Percentiles rank a stretch among this genome's conserved stretches.
These are phyloP conservation scores for Muntiacus reevesi DNA, from an alignment of 2,113 vertebrate genomes.

Conservation along the genomic window DNA sequence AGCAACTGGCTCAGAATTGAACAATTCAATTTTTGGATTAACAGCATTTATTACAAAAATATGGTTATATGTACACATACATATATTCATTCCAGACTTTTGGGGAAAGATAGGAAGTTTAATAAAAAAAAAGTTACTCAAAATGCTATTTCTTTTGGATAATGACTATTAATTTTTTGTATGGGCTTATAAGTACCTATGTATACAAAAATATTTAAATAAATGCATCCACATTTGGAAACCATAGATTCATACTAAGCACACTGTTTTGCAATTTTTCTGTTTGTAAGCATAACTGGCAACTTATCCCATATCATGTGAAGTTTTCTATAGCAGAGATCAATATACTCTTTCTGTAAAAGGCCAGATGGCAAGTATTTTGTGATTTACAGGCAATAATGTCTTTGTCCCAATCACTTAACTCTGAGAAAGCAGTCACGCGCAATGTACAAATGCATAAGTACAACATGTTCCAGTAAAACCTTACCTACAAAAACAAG, in stretches of 20 bases:
- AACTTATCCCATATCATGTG: not conserved
- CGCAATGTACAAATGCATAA: not conserved
- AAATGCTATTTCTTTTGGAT: not conserved
- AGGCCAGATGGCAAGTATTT: not conserved
- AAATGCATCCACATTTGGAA: not conserved
- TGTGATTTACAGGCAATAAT: not conserved
- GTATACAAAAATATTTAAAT: not conserved
- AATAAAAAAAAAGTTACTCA: not conserved
- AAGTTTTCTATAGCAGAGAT: not conserved
- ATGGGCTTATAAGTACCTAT: not conserved
- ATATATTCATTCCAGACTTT: not conserved
- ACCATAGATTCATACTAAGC: not conserved
- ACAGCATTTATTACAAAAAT: not conserved
- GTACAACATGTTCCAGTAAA: not conserved
- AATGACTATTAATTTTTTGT: not conserved
- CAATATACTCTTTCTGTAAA: not conserved
- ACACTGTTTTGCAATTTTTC: not conserved
- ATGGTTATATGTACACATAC: not conserved
- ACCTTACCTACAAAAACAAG: slow-evolving; percentile 1
- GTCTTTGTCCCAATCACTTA: not conserved
- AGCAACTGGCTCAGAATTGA: not conserved
- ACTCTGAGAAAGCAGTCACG: not conserved
- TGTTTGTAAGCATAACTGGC: not conserved
- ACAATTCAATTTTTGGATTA: not conserved
- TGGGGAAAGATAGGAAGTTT: not conserved